Evolutionary conservation across 2,888 invertebrate species (phyloP).

Genomic region (Ophion costatus): DNA sequence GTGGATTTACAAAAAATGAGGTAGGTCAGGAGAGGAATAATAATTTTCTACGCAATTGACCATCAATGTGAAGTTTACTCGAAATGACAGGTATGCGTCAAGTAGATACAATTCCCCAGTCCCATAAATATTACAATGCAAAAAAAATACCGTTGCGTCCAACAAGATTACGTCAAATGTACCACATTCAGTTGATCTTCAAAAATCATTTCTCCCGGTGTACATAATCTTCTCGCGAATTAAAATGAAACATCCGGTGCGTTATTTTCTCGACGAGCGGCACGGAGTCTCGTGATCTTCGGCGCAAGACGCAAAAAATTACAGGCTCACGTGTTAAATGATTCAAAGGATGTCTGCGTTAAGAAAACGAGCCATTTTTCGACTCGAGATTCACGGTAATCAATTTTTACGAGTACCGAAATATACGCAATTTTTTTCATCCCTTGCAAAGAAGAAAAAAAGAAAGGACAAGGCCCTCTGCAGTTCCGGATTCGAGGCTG

Average conservation of each 20-base stretch:
- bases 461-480: background rate
- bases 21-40: too few species aligned
- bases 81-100: too few species aligned
- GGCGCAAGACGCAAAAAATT: background rate
- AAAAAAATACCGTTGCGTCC: background rate
- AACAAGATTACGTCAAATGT: background rate
- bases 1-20: too few species aligned
- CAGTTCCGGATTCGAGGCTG: slow-evolving; percentile 2
- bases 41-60: too few species aligned
- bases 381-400: background rate
- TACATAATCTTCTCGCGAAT: background rate
- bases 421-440: background rate
- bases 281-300: background rate
- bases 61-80: too few species aligned
- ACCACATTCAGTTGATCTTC: background rate
- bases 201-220: background rate
- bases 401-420: background rate
- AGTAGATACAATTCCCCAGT: too few species aligned
- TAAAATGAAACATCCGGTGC: background rate
- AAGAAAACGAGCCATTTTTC: background rate
- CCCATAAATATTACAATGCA: background rate
- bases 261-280: background rate
- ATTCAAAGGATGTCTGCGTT: background rate
- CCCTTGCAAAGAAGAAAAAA: slow-evolving; percentile 1
- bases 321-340: slow-evolving; percentile 1